Conservation (phyloP, 2,113 vertebrate genomes). For the Reinhardtius hippoglossoides region DNA sequence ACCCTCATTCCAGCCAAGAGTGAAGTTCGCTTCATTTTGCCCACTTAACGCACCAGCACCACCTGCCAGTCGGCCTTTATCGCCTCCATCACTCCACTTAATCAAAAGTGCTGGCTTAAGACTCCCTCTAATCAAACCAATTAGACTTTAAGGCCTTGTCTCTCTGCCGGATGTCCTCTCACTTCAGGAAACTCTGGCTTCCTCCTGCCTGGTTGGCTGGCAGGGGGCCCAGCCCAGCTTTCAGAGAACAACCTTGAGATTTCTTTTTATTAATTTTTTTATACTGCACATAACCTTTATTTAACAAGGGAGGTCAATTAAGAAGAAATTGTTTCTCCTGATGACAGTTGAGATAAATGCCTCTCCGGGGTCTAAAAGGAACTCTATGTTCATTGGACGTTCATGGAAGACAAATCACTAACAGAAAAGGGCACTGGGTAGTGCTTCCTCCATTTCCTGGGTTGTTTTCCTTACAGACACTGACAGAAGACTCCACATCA, state of each 20-base stretch:
- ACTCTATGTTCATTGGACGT: not conserved
- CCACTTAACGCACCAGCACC: constrained; percentile 48
- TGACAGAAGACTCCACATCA: constrained; percentile 4
- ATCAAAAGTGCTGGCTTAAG: constrained; percentile 67
- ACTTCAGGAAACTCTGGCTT: constrained; percentile 40
- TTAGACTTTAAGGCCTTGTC: constrained; percentile 64
- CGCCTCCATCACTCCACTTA: constrained; percentile 67
- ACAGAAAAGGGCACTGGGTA: not conserved
- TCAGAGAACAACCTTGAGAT: constrained; percentile 38
- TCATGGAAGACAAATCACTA: not conserved
- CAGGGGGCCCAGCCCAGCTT: constrained; percentile 24
- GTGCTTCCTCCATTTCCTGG: constrained; percentile 9
- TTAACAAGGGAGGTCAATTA: constrained; percentile 47
- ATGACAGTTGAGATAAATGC: constrained; percentile 26
- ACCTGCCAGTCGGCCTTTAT: constrained; percentile 61
- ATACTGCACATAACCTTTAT: constrained; percentile 38
- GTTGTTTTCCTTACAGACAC: not conserved
- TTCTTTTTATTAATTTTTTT: constrained; percentile 1
- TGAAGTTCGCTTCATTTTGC: constrained; percentile 42
- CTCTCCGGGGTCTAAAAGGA: not conserved
- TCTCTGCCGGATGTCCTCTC: constrained; percentile 38
- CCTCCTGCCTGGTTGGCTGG: constrained; percentile 33
- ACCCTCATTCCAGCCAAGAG: constrained; percentile 1
- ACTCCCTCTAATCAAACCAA: constrained; percentile 70
- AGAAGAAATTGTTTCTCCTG: constrained; percentile 23